Percentiles rank a stretch among this genome's conserved stretches.
Evolutionary conservation across 2,797 vertebrate species (phyloP).

Genomic region (Rhodeus uyekii): DNA sequence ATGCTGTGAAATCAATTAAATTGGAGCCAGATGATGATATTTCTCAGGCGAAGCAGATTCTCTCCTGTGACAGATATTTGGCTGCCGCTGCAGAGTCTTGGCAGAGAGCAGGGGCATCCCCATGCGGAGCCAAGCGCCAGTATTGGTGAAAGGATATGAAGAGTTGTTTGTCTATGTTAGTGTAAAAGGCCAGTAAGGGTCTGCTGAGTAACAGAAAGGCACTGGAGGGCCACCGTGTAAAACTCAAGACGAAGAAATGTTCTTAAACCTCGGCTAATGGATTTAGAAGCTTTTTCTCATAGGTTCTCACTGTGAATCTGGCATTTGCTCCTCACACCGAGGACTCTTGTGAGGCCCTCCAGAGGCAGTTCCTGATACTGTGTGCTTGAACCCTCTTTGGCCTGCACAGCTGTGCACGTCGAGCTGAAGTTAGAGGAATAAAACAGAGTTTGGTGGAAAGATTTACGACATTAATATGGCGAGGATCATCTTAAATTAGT

Average conservation of each 20-base stretch:
- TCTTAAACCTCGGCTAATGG: constrained; percentile 23
- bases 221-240: constrained; percentile 71
- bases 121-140: constrained; percentile 61
- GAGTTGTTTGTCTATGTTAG: constrained; percentile 68
- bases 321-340: constrained; percentile 50
- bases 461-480: constrained; percentile 54
- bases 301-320: constrained; percentile 52
- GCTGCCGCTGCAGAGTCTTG: constrained; percentile 82
- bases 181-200: constrained; percentile 68
- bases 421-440: constrained; percentile 93
- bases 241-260: constrained; percentile 56
- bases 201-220: constrained; percentile 60
- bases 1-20: constrained; percentile 81
- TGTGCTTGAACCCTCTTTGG: constrained; percentile 60
- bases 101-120: constrained; percentile 69
- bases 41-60: constrained; percentile 22
- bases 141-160: constrained; percentile 90
- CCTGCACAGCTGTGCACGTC: constrained; percentile 68
- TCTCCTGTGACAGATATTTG: constrained; percentile 48
- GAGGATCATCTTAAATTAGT: constrained; percentile 31
- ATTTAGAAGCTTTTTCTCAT: constrained; percentile 20
- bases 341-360: constrained; percentile 70
- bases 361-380: constrained; percentile 57
- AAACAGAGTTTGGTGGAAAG: constrained; percentile 78
- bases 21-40: constrained; percentile 38